Evolutionary conservation across 1,140 invertebrate genomes (phyloP).

Genomic region (Lordiphosa clarofinis): DNA sequence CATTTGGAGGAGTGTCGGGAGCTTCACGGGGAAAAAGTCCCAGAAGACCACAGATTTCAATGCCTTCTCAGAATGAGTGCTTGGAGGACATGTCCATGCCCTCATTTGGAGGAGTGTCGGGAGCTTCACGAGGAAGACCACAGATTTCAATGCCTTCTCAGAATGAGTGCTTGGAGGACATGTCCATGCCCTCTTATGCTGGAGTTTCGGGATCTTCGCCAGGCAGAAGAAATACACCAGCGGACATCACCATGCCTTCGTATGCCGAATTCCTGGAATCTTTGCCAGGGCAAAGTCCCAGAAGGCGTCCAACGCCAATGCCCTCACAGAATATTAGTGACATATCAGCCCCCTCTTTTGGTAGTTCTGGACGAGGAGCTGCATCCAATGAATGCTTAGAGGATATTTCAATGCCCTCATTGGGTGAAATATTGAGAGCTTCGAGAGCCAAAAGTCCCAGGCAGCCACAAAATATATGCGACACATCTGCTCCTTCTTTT

Average conservation of each 20-base stretch:
- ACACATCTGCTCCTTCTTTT: neutral
- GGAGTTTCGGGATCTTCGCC: neutral
- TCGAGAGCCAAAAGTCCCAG: neutral
- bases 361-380: neutral
- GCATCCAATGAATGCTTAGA: neutral
- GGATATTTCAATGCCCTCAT: neutral
- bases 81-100: constrained; percentile 3
- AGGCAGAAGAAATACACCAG: neutral
- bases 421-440: neutral
- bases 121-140: neutral
- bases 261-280: neutral
- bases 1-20: neutral
- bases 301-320: neutral
- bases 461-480: neutral
- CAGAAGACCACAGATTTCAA: too few relatives aligned
- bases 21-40: neutral
- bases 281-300: neutral
- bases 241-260: neutral
- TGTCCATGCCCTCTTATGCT: neutral
- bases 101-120: constrained; percentile 3
- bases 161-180: neutral
- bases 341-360: neutral
- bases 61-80: neutral
- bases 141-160: neutral
- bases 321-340: constrained; percentile 1